Conservation (phyloP, 2,797 vertebrate species). For the Eulemur mongoz region DNA sequence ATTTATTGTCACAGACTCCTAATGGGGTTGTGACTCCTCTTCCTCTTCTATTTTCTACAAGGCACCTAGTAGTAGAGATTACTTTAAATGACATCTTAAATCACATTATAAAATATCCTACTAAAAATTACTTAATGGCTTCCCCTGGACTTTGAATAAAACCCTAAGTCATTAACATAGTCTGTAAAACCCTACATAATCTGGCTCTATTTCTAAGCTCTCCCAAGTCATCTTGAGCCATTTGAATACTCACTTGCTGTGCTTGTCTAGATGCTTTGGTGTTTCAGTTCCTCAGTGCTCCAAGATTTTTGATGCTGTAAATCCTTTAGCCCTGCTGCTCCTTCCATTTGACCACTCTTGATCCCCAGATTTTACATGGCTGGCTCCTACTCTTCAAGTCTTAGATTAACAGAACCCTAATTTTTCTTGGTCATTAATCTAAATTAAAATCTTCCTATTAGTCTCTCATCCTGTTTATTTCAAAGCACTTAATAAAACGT, state of each 20-base stretch:
- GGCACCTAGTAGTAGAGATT: not conserved
- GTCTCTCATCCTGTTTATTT: not conserved
- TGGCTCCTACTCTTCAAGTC: not conserved
- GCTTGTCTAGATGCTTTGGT: not conserved
- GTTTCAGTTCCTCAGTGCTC: not conserved
- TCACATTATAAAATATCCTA: not conserved
- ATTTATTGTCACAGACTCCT: not conserved
- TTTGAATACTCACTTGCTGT: not conserved
- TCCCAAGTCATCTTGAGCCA: not conserved
- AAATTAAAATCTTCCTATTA: not conserved
- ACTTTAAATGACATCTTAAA: not conserved
- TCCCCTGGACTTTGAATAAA: not conserved
- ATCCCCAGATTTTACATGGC: not conserved
- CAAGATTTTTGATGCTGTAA: not conserved
- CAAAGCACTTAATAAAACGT: not conserved
- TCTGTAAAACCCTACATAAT: not conserved
- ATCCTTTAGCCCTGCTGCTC: not conserved
- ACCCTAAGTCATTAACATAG: not conserved
- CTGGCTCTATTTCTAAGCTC: not conserved
- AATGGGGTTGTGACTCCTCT: not conserved
- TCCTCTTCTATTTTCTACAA: not conserved
- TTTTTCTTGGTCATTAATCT: not conserved
- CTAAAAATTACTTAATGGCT: not conserved
- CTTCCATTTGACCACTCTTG: not conserved
- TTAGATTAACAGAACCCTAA: not conserved